Percentiles rank a stretch among this genome's conserved stretches.
Conservation (phyloP, 2,113 vertebrate genomes). For the Tylochromis polylepis region DNA sequence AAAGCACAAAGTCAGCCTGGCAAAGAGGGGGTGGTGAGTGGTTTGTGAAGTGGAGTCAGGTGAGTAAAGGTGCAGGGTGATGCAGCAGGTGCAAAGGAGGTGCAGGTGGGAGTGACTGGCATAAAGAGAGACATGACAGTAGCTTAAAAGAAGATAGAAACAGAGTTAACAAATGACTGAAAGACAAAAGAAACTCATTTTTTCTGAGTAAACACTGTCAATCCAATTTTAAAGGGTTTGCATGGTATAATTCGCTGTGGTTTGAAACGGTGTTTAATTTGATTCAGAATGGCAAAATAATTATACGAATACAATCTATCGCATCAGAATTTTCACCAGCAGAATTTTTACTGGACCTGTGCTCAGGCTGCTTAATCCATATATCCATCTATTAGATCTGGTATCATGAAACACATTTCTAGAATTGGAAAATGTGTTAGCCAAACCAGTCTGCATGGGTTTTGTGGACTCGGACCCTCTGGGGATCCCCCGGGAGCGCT, state of each 20-base stretch:
- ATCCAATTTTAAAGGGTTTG: background rate
- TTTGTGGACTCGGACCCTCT: background rate
- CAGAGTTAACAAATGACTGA: background rate
- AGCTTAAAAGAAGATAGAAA: background rate
- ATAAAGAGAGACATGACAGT: background rate
- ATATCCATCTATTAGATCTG: background rate
- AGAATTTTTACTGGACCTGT: background rate
- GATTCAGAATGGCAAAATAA: background rate
- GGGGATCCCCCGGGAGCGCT: background rate
- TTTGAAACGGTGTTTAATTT: background rate
- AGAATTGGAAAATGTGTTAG: background rate
- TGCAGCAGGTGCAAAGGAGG: background rate
- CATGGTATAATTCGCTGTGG: background rate
- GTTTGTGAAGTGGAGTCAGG: background rate
- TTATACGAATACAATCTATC: background rate
- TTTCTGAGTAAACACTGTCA: background rate
- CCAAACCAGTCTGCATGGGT: background rate
- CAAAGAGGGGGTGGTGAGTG: background rate
- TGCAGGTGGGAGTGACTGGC: rapidly evolving
- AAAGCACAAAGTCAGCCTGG: background rate
- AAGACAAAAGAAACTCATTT: background rate
- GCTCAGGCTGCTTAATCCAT: background rate
- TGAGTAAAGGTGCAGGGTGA: background rate
- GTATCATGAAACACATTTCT: background rate
- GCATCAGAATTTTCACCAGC: background rate